These are phyloP conservation scores for Entelurus aequoreus DNA, from an alignment of 2,113 vertebrate genomes.

Conservation along the genomic window DNA sequence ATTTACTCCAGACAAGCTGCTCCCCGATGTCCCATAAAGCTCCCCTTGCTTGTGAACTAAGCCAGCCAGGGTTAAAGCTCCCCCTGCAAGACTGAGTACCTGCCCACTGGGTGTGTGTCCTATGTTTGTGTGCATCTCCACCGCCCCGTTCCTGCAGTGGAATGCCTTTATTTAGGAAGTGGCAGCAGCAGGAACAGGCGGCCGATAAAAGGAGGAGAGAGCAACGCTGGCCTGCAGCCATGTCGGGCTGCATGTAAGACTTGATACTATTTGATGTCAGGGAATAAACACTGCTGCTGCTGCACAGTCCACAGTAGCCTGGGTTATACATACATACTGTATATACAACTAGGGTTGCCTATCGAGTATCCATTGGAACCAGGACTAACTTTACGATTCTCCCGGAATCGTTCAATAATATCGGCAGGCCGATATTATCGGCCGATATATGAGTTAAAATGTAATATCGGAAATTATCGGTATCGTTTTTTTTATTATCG, in stretches of 20 bases:
- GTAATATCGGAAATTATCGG: too few species aligned
- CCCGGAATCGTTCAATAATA: too few species aligned
- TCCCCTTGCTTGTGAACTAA: constrained; percentile 50
- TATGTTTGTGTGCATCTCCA: constrained; percentile 27
- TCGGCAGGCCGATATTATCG: too few species aligned
- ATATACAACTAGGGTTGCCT: too few species aligned
- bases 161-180: constrained; percentile 69
- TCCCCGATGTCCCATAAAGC: constrained; percentile 60
- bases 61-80: constrained; percentile 58
- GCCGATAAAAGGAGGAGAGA: constrained; percentile 47
- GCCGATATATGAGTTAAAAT: too few species aligned
- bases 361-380: too few species aligned
- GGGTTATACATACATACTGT: too few species aligned
- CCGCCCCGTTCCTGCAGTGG: constrained; percentile 13
- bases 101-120: constrained; percentile 26
- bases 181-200: constrained; percentile 49
- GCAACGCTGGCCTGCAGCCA: constrained; percentile 30
- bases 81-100: constrained; percentile 55
- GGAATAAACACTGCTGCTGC: constrained; percentile 10
- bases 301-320: not conserved
- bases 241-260: constrained; percentile 43
- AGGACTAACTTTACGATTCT: too few species aligned
- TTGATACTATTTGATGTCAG: constrained; percentile 29
- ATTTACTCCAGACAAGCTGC: constrained; percentile 50
- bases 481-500: too few species aligned